phyloP scores from a whole-genome alignment of 2,113 vertebrate species.

The Pteruthius melanotis region DNA sequence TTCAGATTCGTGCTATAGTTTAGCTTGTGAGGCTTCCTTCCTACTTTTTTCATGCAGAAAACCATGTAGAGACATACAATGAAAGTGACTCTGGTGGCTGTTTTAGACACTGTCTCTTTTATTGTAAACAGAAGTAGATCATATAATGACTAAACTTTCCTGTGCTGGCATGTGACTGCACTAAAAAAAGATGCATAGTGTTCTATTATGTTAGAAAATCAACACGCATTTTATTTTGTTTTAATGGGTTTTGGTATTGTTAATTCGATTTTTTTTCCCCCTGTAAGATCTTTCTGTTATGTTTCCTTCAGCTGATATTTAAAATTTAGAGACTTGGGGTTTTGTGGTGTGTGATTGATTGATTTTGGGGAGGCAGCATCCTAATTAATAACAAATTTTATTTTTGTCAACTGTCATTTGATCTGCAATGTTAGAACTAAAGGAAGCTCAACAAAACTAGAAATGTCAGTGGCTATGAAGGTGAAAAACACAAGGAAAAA shows the following conservation, averaged over 20 bases:
- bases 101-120: not conserved
- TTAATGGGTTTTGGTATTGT: not conserved
- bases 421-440: not conserved
- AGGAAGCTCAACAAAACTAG: not conserved
- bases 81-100: not conserved
- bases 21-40: not conserved
- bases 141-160: not conserved
- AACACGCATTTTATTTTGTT: not conserved
- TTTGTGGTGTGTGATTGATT: not conserved
- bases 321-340: not conserved
- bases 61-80: not conserved
- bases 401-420: not conserved
- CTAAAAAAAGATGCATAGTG: not conserved
- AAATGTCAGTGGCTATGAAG: not conserved
- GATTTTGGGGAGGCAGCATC: accelerated
- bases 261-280: not conserved
- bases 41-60: not conserved
- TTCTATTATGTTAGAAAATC: not conserved
- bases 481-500: not conserved
- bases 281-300: not conserved
- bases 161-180: not conserved
- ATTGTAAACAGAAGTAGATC: not conserved
- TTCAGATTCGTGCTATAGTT: not conserved
- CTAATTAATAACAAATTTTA: not conserved
- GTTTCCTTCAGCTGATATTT: not conserved